A percentile compares a stretch with the other conserved stretches of the same genome.
Conservation (phyloP, 2,888 invertebrate species). For the Chloroclysta siterata region DNA sequence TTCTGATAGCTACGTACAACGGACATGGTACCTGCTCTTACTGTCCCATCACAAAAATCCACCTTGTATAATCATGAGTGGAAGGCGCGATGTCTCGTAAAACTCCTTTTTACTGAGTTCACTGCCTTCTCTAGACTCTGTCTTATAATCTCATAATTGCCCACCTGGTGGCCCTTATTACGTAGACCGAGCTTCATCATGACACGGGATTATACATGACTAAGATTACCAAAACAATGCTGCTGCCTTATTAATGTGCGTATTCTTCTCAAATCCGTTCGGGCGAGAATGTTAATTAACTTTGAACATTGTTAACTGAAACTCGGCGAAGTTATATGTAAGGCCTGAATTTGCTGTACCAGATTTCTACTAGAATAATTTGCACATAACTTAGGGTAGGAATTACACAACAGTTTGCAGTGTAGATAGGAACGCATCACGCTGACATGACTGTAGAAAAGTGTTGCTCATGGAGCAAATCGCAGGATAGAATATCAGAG, state of each 20-base stretch:
- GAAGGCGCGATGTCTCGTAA: slow-evolving; percentile 6
- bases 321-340: slow-evolving; percentile 10
- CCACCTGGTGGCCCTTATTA: slow-evolving; percentile 61
- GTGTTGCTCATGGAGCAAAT: slow-evolving; percentile 27
- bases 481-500: not conserved
- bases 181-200: slow-evolving; percentile 46
- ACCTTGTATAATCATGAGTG: not conserved
- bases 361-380: slow-evolving; percentile 34
- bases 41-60: not conserved
- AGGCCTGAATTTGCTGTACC: slow-evolving; percentile 19
- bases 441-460: slow-evolving; percentile 31
- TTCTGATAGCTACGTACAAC: too few species aligned
- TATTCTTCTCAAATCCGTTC: slow-evolving; percentile 19
- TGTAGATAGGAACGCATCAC: slow-evolving; percentile 22
- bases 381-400: slow-evolving; percentile 27
- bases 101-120: slow-evolving; percentile 49
- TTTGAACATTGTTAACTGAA: slow-evolving; percentile 26
- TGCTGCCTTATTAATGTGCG: slow-evolving; percentile 5
- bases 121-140: slow-evolving; percentile 46
- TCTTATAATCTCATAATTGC: slow-evolving; percentile 58
- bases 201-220: slow-evolving; percentile 33
- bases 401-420: slow-evolving; percentile 24
- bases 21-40: not conserved
- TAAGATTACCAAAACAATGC: slow-evolving; percentile 24
- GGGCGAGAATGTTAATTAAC: slow-evolving; percentile 28